Conservation (phyloP, 2,888 invertebrate genomes). For the Eurytoma adleriae region DNA sequence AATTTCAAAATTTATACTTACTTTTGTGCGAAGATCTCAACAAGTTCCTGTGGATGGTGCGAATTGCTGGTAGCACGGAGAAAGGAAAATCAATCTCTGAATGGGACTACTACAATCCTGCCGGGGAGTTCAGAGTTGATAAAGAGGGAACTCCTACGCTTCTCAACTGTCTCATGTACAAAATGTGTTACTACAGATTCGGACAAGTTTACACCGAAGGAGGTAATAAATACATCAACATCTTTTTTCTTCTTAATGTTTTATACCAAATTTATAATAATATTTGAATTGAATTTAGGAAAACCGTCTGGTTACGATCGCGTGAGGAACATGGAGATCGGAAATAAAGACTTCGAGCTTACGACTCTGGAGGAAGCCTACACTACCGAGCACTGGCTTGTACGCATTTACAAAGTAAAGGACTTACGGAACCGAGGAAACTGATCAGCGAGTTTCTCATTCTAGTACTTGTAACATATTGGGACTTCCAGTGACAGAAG, state of each 20-base stretch:
- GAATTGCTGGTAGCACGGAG: constrained; percentile 96
- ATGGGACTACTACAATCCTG: constrained; percentile 96
- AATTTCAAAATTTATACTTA: background rate
- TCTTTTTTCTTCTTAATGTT: background rate
- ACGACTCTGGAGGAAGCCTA: constrained; percentile 99
- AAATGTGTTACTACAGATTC: constrained; percentile 99
- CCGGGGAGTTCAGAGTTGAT: constrained; percentile 97
- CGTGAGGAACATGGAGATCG: constrained; percentile 97
- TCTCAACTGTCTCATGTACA: constrained; percentile 99
- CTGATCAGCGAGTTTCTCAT: constrained; percentile 73
- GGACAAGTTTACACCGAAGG: constrained; percentile 97
- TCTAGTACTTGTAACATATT: constrained; percentile 23
- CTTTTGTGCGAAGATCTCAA: constrained; percentile 86
- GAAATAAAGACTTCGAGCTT: constrained; percentile 98
- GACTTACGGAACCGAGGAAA: constrained; percentile 92
- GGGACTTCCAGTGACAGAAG: constrained; percentile 46
- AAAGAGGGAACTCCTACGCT: constrained; percentile 93
- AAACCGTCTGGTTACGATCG: constrained; percentile 98
- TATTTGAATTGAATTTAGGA: constrained; percentile 76
- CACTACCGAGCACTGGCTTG: constrained; percentile 99
- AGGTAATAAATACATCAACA: constrained; percentile 77
- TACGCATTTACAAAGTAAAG: constrained; percentile 98
- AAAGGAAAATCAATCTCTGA: constrained; percentile 97
- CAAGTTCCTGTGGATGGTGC: constrained; percentile 99
- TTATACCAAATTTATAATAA: constrained; percentile 7